Evolutionary conservation across 2,113 vertebrate species (phyloP).

Genomic region (Caranx ignobilis): DNA sequence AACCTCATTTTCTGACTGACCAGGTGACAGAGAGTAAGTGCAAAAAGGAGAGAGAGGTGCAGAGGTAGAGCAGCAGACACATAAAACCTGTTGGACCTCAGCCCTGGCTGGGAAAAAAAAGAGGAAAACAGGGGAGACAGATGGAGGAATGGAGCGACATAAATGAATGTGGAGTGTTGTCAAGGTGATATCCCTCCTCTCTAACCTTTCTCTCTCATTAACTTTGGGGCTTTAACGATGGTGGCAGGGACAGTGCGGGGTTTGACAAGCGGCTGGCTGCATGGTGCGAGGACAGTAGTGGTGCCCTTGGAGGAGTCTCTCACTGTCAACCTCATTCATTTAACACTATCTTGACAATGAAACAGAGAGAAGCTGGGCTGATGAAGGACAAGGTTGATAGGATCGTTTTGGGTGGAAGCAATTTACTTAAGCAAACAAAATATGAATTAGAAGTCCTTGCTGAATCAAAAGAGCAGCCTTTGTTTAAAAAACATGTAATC

Average conservation of each 20-base stretch:
- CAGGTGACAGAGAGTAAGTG: constrained; percentile 57
- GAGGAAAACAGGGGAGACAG: constrained; percentile 63
- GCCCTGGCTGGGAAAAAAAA: constrained; percentile 48
- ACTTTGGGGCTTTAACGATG: constrained; percentile 73
- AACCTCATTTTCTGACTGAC: constrained; percentile 79
- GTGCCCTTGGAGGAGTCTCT: constrained; percentile 49
- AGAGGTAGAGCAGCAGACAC: constrained; percentile 54
- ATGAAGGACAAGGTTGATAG: constrained; percentile 36
- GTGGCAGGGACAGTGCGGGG: constrained; percentile 54
- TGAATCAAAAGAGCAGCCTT: constrained; percentile 11
- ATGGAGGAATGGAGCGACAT: constrained; percentile 64
- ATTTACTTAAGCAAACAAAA: constrained; percentile 27
- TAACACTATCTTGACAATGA: constrained; percentile 33
- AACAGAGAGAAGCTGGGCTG: constrained; percentile 13
- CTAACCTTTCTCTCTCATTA: constrained; percentile 81
- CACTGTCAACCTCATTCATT: constrained; percentile 51
- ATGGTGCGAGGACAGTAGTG: constrained; percentile 16
- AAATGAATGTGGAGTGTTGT: constrained; percentile 72
- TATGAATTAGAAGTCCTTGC: constrained; percentile 31
- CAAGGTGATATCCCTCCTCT: constrained; percentile 78
- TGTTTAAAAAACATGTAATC: constrained; percentile 40
- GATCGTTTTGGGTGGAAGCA: constrained; percentile 9
- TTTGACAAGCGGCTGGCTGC: constrained; percentile 67
- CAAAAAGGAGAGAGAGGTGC: constrained; percentile 56
- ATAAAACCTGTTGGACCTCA: constrained; percentile 76